Conservation (phyloP, 2,888 invertebrate species). For the Oscheius onirici region DNA sequence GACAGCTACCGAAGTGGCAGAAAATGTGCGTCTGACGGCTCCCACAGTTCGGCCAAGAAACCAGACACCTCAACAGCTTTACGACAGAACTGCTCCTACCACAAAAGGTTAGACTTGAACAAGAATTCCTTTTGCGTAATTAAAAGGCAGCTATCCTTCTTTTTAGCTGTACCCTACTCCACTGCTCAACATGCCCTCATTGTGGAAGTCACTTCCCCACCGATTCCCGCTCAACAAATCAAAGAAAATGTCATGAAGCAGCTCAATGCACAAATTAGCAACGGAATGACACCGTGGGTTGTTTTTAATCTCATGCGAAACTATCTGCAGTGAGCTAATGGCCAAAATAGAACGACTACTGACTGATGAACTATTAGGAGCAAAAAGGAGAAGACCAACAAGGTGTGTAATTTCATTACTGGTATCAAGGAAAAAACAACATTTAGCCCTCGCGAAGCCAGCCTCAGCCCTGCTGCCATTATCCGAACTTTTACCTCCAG, state of each 20-base stretch:
- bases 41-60: conserved; percentile 21
- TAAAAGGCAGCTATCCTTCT: not conserved
- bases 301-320: not conserved
- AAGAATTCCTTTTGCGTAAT: not conserved
- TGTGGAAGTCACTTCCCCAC: conserved; percentile 51
- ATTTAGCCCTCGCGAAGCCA: conserved; percentile 25
- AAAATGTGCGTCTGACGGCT: not conserved
- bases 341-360: conserved; percentile 46
- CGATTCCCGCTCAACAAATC: conserved; percentile 21
- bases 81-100: conserved; percentile 13
- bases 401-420: conserved; percentile 15
- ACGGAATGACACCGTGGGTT: conserved; percentile 48
- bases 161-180: not conserved
- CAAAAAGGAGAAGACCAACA: conserved; percentile 16
- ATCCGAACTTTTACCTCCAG: conserved; percentile 22
- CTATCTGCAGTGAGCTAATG: conserved; percentile 41
- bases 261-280: conserved; percentile 39
- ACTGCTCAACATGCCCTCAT: conserved; percentile 45
- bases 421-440: not conserved
- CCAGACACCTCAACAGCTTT: conserved; percentile 19
- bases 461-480: conserved; percentile 20
- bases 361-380: conserved; percentile 10
- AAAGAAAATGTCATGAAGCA: conserved; percentile 29
- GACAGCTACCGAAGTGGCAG: not conserved
- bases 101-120: conserved; percentile 3